Percentiles rank a stretch among this genome's conserved stretches.
These are phyloP conservation scores for Rana temporaria DNA, from an alignment of 2,113 vertebrate genomes.

Conservation along the genomic window DNA sequence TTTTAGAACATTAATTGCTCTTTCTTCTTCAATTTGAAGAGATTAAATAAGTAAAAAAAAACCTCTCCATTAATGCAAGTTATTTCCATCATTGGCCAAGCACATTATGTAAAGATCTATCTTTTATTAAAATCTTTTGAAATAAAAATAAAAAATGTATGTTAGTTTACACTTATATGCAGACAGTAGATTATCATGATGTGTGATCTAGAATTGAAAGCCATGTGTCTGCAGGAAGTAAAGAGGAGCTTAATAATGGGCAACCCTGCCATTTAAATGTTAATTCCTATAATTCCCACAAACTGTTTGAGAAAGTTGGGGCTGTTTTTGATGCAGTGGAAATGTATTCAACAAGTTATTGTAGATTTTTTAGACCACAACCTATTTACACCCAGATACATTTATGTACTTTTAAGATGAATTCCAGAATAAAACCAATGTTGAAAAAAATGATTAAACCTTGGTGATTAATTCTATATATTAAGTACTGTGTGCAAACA, in stretches of 20 bases:
- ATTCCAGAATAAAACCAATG: too few relatives aligned
- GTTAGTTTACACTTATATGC: neutral
- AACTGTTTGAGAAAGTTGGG: too few relatives aligned
- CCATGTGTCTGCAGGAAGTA: neutral
- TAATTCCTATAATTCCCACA: too few relatives aligned
- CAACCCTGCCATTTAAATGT: neutral
- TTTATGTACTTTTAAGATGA: too few relatives aligned
- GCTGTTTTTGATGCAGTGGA: too few relatives aligned
- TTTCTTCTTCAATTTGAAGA: neutral
- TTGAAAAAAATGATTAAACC: too few relatives aligned
- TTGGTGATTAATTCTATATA: too few relatives aligned
- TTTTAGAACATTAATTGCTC: neutral
- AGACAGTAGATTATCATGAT: conserved; percentile 16
- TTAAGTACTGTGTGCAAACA: too few relatives aligned
- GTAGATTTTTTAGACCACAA: too few relatives aligned
- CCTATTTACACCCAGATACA: too few relatives aligned
- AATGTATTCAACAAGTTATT: too few relatives aligned
- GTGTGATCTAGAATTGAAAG: conserved; percentile 11
- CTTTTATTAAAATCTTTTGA: conserved; percentile 24
- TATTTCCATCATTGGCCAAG: conserved; percentile 17
- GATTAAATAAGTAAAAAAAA: neutral
- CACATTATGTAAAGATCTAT: conserved; percentile 44
- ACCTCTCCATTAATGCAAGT: neutral
- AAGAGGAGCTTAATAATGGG: neutral
- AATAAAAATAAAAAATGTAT: conserved; percentile 23